Conservation (phyloP, 2,888 invertebrate species). For the Bursaphelenchus okinawaensis region DNA sequence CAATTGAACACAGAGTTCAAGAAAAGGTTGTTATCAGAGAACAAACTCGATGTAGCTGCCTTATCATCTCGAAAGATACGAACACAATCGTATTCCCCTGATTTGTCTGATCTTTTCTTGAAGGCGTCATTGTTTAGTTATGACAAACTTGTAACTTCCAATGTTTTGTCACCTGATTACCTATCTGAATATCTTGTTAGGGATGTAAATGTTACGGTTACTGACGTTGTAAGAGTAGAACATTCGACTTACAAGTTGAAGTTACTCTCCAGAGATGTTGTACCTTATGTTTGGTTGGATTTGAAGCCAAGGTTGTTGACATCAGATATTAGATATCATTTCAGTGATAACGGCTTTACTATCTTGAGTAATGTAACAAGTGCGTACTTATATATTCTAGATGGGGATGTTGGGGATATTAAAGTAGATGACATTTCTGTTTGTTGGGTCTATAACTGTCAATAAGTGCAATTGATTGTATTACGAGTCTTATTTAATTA, state of each 20-base stretch:
- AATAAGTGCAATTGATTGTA: neutral
- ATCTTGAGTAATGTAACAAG: conserved; percentile 18
- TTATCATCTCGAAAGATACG: neutral
- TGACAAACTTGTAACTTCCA: neutral
- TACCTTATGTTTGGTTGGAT: conserved; percentile 53
- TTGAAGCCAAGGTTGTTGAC: conserved; percentile 8
- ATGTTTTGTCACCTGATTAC: neutral
- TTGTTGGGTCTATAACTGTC: conserved; percentile 18
- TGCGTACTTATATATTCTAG: neutral
- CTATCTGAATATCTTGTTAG: neutral
- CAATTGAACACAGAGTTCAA: neutral
- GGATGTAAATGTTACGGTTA: neutral
- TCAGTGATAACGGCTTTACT: conserved; percentile 48
- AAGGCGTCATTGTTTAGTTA: neutral
- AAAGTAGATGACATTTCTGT: conserved; percentile 11
- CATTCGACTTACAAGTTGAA: conserved; percentile 33
- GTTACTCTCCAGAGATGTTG: conserved; percentile 28
- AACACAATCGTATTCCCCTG: too few relatives aligned
- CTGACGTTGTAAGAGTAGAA: conserved; percentile 26
- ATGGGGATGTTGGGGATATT: neutral
- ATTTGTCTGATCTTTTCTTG: neutral
- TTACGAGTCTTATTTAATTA: too few relatives aligned
- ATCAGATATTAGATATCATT: conserved; percentile 32
- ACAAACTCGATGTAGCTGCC: neutral
- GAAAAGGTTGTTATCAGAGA: neutral